These are phyloP conservation scores for Drosophila mercatorum DNA, from an alignment of 2,888 invertebrate species.

Conservation along the genomic window DNA sequence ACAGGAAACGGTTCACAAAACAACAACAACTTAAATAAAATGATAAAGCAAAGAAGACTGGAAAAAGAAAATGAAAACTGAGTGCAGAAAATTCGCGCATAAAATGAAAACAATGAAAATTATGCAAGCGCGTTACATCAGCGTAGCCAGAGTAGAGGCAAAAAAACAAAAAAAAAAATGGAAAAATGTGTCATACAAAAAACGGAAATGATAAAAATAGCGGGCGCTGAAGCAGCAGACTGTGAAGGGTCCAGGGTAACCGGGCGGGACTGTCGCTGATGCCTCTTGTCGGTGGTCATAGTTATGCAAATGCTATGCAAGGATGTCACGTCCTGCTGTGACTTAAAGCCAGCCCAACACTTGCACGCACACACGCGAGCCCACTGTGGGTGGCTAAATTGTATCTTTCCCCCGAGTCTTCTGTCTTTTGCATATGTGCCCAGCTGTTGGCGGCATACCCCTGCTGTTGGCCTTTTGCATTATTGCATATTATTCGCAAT, in stretches of 20 bases:
- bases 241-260: slow-evolving; percentile 10
- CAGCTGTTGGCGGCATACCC: slow-evolving; percentile 18
- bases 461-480: slow-evolving; percentile 72
- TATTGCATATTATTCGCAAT: slow-evolving; percentile 79
- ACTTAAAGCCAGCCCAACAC: slow-evolving; percentile 67
- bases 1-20: slow-evolving; percentile 57
- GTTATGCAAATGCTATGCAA: slow-evolving; percentile 80
- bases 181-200: slow-evolving; percentile 50
- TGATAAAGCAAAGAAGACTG: slow-evolving; percentile 18
- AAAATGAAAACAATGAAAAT: slow-evolving; percentile 80
- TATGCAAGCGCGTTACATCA: slow-evolving; percentile 72
- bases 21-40: slow-evolving; percentile 23
- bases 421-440: background rate
- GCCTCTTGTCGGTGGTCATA: slow-evolving; percentile 73
- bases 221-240: slow-evolving; percentile 57
- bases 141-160: slow-evolving; percentile 12
- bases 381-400: slow-evolving; percentile 11
- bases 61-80: slow-evolving; percentile 27
- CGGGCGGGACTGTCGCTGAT: slow-evolving; percentile 33
- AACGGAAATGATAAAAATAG: slow-evolving; percentile 73
- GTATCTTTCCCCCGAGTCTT: slow-evolving; percentile 17
- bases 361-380: slow-evolving; percentile 34
- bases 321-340: slow-evolving; percentile 79
- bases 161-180: background rate
- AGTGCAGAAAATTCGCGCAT: slow-evolving; percentile 65